Conservation (phyloP, 1,140 invertebrate genomes). For the Metopolophium dirhodum region DNA sequence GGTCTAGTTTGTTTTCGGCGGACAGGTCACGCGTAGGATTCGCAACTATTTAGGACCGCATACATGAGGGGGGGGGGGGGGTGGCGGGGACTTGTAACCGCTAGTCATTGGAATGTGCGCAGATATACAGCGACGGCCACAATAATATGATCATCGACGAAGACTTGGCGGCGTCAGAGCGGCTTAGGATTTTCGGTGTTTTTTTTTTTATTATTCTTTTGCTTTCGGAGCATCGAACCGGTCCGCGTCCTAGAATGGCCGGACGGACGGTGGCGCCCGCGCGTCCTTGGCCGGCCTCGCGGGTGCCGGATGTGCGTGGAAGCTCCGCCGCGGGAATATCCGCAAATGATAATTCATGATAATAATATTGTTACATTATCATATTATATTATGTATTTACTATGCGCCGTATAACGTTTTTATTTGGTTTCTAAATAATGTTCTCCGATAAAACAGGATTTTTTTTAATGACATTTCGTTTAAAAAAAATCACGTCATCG, state of each 20-base stretch:
- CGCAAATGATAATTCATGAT: background rate
- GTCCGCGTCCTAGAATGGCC: background rate
- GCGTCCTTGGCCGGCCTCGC: constrained; percentile 4
- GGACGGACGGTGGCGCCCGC: background rate
- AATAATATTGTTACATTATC: background rate
- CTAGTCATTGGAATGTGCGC: background rate
- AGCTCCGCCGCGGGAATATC: background rate
- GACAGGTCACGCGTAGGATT: background rate
- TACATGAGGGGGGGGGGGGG: background rate
- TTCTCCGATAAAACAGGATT: background rate
- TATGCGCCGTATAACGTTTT: background rate
- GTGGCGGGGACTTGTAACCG: background rate
- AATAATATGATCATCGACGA: too few species aligned
- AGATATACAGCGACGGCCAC: too few species aligned
- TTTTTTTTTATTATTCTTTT: background rate
- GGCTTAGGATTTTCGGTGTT: background rate
- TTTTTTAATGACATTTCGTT: background rate
- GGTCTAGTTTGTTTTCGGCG: background rate
- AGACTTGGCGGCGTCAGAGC: background rate
- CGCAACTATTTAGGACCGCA: background rate
- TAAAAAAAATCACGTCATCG: background rate
- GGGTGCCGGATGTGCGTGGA: constrained; percentile 17
- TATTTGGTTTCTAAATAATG: background rate
- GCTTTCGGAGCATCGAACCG: constrained; percentile 22
- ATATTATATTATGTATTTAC: background rate